Base-by-base conservation (phyloP, 2,113 vertebrate species). In the Phylloscopus trochiloides region DNA sequence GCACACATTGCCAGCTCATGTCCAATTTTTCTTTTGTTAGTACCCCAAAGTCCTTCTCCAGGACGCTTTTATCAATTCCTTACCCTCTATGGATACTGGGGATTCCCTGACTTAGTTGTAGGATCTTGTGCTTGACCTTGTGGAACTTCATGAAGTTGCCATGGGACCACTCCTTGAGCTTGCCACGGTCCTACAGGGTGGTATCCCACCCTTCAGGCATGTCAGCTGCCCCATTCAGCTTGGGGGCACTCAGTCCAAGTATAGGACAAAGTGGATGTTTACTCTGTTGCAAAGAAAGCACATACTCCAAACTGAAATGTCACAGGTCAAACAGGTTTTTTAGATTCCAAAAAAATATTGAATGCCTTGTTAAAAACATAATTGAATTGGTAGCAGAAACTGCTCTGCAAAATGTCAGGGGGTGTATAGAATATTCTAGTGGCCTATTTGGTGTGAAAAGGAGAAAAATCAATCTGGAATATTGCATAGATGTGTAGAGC, bases 81-180 rank as follows among this genome's bases (percentile, higher is more conserved):
- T 45, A 77, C 12, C 4, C 24, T 29, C 14, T 61, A 47, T 7
- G 6, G 11, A 25, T 47, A 36, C 3, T 4, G 4, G 9, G 3
- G 0, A 3, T 88, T 77, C 11, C 14, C 19, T 3, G 2, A 1
- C 3, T 9, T 22, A 42, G 1, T 2, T n/a, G 25, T 3, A 50
- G 25, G 25, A 47, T n/a, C 29, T 45, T 84, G 43, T 6, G 17
- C 5, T 38, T 55, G 68, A 21, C 25, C 19, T 55, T 40, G 36
- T 10, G 50, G 34, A 84, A 50, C 4, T 14, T n/a, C 25, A 17
- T 28, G 12, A 77, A 5, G 8, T 28, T 65, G 9, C 5, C 17
- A n/a, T 2, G 8, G 14, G 1, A 32, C 14, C 12, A 13, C 17
- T 51, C 17, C 45, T 73, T 19, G 31, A 55, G 22, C 12, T 45